Evolutionary conservation across 2,113 vertebrate genomes (phyloP).

Genomic region (Centrocercus urophasianus): DNA sequence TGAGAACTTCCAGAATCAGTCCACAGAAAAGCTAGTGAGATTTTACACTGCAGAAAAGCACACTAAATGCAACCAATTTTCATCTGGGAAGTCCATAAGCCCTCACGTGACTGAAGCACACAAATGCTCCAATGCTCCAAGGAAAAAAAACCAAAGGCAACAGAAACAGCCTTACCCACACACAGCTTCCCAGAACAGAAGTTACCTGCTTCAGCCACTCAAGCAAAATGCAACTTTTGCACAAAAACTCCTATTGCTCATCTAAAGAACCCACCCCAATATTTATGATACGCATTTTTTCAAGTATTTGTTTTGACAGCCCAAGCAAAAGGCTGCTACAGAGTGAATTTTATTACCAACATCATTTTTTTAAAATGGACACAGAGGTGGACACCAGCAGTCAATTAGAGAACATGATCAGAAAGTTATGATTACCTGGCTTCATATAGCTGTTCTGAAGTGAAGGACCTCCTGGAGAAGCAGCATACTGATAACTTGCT

Average conservation of each 20-base stretch:
- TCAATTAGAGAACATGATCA: neutral
- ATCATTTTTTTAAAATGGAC: accelerated
- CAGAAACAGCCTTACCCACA: neutral
- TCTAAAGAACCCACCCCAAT: neutral
- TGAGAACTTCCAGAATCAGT: neutral
- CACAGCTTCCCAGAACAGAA: neutral
- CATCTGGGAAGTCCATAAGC: neutral
- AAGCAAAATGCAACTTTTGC: neutral
- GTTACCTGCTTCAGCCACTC: neutral
- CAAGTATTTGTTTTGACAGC: neutral
- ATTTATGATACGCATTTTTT: neutral
- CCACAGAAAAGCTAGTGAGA: neutral
- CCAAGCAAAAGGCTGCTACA: neutral
- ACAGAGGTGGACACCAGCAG: neutral
- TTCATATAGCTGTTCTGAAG: constrained; percentile 80
- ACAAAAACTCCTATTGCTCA: neutral
- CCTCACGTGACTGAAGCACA: neutral
- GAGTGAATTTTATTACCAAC: neutral
- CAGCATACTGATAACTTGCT: constrained; percentile 71
- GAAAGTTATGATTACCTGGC: constrained; percentile 61
- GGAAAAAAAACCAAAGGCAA: neutral
- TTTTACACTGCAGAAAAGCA: neutral
- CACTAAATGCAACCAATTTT: neutral
- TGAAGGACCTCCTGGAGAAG: constrained; percentile 71
- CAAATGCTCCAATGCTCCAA: neutral